Base-by-base conservation (phyloP, 2,797 vertebrate species). In the Antennarius maculatus region DNA sequence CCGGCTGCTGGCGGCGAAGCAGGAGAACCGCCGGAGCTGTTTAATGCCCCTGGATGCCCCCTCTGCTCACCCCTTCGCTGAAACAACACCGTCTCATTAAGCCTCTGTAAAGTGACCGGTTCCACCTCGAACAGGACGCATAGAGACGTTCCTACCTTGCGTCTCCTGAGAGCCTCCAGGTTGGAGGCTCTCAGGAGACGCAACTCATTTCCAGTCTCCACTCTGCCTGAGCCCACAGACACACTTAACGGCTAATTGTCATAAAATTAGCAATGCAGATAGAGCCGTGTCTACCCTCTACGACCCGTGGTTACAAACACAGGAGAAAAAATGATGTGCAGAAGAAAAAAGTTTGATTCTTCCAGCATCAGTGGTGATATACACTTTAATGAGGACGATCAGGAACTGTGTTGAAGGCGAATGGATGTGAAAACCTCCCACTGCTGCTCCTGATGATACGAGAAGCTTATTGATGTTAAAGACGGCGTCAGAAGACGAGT, bases 381-480 rank as follows among this genome's bases (percentile, higher is more conserved):
- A 51, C 66, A 31, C 18, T 77, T 77, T 72, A 79, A 79, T 84
- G 63, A 81, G 50, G 34, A 50, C 7, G 54, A 78, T 76, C 60
- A 60, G 58, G 50, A 55, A 55, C 64, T 54, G 54, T 54, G 64
- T 69, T 57, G 52, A 43, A 16, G 28, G 18, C 1, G 39, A 9
- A 6, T 3, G 1, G 10, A 49, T 5, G 50, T n/a, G 15, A 14
- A 54, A 58, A 58, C 31, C 31, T 54, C 34, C 54, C 34, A 53
- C 31, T 59, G n/a, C 18, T 53, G 46, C 8, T 59, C 27, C n/a
- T 15, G 12, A 10, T 17, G 16, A 16, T 10, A 34, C 6, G 31
- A 8, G 0, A 5, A 17, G 13, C 14, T 41, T 48, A 28, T 41
- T 34, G 6, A 65, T 14, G 57, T 39, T 12, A 31, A 46, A 47